phyloP scores from a whole-genome alignment of 2,113 vertebrate genomes.

The Motacilla tschutschensis region DNA sequence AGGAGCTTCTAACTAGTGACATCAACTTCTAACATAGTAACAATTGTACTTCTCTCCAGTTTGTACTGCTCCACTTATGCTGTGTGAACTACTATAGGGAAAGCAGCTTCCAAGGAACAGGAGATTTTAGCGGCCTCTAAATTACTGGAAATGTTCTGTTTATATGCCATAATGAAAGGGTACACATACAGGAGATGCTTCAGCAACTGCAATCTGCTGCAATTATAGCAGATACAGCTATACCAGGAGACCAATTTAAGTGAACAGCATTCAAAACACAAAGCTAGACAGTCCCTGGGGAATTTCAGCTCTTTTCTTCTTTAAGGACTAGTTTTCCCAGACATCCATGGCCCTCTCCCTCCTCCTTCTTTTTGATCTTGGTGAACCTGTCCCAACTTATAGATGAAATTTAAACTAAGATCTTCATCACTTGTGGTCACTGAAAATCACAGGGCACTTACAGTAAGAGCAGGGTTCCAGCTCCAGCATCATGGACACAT shows the following conservation, averaged over 20 bases:
- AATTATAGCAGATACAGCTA: slow-evolving; percentile 49
- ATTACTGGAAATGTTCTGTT: slow-evolving; percentile 54
- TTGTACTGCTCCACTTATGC: not conserved
- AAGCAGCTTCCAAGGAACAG: slow-evolving; percentile 17
- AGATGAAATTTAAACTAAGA: slow-evolving; percentile 6
- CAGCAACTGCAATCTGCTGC: slow-evolving; percentile 33
- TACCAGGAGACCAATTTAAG: slow-evolving; percentile 15
- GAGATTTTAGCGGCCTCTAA: slow-evolving; percentile 34
- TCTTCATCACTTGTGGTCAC: slow-evolving; percentile 4
- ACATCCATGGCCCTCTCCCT: not conserved
- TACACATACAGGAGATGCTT: slow-evolving; percentile 9
- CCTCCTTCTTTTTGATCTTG: slow-evolving; percentile 31
- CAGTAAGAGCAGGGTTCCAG: slow-evolving; percentile 8
- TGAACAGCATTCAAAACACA: not conserved
- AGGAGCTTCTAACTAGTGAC: not conserved
- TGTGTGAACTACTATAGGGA: not conserved
- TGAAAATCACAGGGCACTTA: slow-evolving; percentile 28
- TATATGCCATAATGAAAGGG: slow-evolving; percentile 51
- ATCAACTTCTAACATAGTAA: not conserved
- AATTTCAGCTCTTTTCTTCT: slow-evolving; percentile 33
- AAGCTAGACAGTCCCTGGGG: slow-evolving; percentile 36
- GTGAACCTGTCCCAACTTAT: slow-evolving; percentile 14
- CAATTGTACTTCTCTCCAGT: not conserved
- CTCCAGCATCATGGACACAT: accelerated
- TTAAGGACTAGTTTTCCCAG: slow-evolving; percentile 39